Conservation (phyloP, 1,140 invertebrate genomes). For the Aradophagus sp. region DNA sequence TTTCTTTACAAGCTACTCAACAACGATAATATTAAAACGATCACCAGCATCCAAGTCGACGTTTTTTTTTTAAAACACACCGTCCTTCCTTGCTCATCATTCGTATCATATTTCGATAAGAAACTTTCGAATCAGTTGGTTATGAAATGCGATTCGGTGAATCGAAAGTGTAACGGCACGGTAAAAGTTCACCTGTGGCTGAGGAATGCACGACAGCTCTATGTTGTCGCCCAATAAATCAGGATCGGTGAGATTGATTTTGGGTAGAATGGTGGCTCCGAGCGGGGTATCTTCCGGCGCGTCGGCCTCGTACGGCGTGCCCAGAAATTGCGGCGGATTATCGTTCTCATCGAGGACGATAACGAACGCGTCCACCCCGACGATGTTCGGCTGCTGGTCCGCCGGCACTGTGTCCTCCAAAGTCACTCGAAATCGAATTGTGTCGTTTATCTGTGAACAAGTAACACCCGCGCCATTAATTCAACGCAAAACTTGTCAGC, state of each 20-base stretch:
- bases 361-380: conserved; percentile 85
- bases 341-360: conserved; percentile 93
- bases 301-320: conserved; percentile 86
- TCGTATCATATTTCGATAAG: too few species aligned
- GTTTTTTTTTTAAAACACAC: too few species aligned
- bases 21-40: too few species aligned
- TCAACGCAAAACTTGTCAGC: conserved; percentile 16
- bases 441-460: conserved; percentile 81
- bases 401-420: conserved; percentile 84
- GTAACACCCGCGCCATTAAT: conserved; percentile 20
- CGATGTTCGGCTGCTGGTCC: conserved; percentile 83
- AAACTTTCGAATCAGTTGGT: too few species aligned
- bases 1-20: too few species aligned
- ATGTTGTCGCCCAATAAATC: conserved; percentile 87
- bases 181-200: conserved; percentile 73
- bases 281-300: conserved; percentile 85
- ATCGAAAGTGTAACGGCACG: too few species aligned
- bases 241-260: conserved; percentile 84
- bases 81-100: too few species aligned
- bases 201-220: conserved; percentile 82
- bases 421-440: conserved; percentile 84
- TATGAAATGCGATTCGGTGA: too few species aligned
- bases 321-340: conserved; percentile 85
- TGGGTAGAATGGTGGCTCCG: conserved; percentile 83
- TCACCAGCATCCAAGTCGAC: too few species aligned